Evolutionary conservation across 1,140 invertebrate genomes (phyloP).

Genomic region (Pseudomyrmex concolor): DNA sequence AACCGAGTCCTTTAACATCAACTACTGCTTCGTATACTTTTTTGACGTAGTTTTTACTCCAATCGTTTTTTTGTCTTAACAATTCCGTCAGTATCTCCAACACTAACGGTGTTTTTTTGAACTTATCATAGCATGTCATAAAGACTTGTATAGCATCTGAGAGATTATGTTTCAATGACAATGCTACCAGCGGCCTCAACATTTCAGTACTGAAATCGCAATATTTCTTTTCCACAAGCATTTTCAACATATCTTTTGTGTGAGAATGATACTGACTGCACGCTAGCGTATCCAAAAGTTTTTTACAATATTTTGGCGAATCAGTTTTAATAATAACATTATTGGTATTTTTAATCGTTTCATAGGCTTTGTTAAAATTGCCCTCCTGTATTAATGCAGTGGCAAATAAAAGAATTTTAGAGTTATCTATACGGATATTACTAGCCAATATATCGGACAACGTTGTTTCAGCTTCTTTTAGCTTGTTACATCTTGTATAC

Average conservation of each 20-base stretch:
- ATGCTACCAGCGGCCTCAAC: conserved; percentile 84
- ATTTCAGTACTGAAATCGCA: conserved; percentile 83
- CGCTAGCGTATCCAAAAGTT: conserved; percentile 84
- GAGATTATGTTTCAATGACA: conserved; percentile 83
- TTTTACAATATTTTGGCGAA: conserved; percentile 83
- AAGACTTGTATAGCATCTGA: conserved; percentile 84
- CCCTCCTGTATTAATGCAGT: conserved; percentile 84
- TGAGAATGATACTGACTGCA: conserved; percentile 75
- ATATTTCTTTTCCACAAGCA: conserved; percentile 82
- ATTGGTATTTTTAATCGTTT: conserved; percentile 82
- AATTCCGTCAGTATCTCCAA: conserved; percentile 85
- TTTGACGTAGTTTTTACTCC: conserved; percentile 75
- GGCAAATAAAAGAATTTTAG: conserved; percentile 86
- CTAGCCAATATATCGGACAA: conserved; percentile 83
- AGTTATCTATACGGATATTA: conserved; percentile 84
- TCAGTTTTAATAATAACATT: conserved; percentile 75
- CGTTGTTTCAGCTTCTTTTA: conserved; percentile 83
- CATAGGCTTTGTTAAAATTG: conserved; percentile 82
- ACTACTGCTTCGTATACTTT: conserved; percentile 80
- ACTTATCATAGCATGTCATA: conserved; percentile 77
- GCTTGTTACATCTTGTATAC: conserved; percentile 83
- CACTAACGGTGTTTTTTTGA: conserved; percentile 85
- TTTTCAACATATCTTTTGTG: conserved; percentile 82
- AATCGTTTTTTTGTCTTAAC: conserved; percentile 74
- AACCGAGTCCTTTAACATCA: conserved; percentile 79